Evolutionary conservation across 2,113 vertebrate species (phyloP).

Genomic region (Oryzias celebensis): DNA sequence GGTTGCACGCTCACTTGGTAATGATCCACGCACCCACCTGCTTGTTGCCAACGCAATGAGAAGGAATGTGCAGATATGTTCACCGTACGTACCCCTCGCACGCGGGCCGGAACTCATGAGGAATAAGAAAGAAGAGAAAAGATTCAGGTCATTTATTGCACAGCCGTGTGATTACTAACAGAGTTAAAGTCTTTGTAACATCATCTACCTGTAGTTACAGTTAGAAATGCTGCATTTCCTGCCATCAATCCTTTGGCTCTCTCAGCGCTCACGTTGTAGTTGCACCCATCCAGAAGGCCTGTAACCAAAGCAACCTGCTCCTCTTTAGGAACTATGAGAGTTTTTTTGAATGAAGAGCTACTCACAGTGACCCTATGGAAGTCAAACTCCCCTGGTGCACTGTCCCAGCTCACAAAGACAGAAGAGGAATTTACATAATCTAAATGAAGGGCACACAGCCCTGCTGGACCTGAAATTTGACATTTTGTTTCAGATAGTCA

Average conservation of each 20-base stretch:
- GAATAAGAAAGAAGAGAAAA: slow-evolving; percentile 23
- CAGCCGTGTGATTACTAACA: not conserved
- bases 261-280: slow-evolving; percentile 79
- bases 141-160: slow-evolving; percentile 11
- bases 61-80: slow-evolving; percentile 76
- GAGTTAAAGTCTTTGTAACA: not conserved
- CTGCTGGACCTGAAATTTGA: slow-evolving; percentile 74
- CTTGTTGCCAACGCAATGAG: slow-evolving; percentile 79
- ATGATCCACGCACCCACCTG: slow-evolving; percentile 70
- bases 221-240: slow-evolving; percentile 69
- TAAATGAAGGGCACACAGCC: slow-evolving; percentile 76
- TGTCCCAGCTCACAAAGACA: slow-evolving; percentile 78
- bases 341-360: slow-evolving; percentile 67
- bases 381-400: slow-evolving; percentile 77
- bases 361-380: slow-evolving; percentile 80
- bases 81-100: slow-evolving; percentile 66
- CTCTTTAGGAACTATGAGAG: slow-evolving; percentile 62
- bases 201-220: slow-evolving; percentile 76
- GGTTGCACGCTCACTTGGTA: slow-evolving; percentile 81
- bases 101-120: slow-evolving; percentile 76
- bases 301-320: slow-evolving; percentile 69
- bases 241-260: slow-evolving; percentile 72
- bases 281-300: slow-evolving; percentile 74
- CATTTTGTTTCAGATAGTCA: not conserved
- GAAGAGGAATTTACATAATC: slow-evolving; percentile 76